Percentiles rank a stretch among this genome's conserved stretches.
Conservation (phyloP, 2,797 vertebrate species). For the Ctenopoma multispine region DNA sequence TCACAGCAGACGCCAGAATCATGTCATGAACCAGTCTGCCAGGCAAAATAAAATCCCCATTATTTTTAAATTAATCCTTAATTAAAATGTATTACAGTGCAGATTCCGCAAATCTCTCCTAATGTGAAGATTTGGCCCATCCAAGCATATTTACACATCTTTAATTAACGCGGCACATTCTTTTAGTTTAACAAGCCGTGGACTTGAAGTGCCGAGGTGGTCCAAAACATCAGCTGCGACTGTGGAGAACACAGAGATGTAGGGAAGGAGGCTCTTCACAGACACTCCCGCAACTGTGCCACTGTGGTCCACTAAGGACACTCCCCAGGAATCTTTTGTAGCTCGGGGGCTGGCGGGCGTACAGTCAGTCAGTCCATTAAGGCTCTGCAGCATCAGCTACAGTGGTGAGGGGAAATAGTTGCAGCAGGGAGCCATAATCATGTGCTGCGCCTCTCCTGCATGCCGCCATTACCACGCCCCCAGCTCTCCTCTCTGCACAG, state of each 20-base stretch:
- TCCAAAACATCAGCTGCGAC: slow-evolving; percentile 11
- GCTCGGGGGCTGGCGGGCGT: slow-evolving; percentile 17
- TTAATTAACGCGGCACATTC: slow-evolving; percentile 97
- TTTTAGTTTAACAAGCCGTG: slow-evolving; percentile 94
- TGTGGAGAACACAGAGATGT: not conserved
- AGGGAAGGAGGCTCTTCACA: slow-evolving; percentile 16
- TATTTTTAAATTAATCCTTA: slow-evolving; percentile 99
- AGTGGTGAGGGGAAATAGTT: slow-evolving; percentile 50
- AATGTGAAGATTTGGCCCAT: slow-evolving; percentile 95
- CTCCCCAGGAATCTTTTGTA: slow-evolving; percentile 30
- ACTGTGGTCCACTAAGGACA: slow-evolving; percentile 22
- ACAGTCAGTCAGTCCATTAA: slow-evolving; percentile 61
- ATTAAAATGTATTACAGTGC: slow-evolving; percentile 99
- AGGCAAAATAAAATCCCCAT: slow-evolving; percentile 98
- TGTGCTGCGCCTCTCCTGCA: slow-evolving; percentile 66
- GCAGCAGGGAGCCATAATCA: slow-evolving; percentile 69
- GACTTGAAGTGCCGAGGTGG: slow-evolving; percentile 79
- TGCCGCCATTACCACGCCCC: slow-evolving; percentile 62
- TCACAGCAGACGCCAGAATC: slow-evolving; percentile 84
- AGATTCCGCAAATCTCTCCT: slow-evolving; percentile 97
- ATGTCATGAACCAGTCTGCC: slow-evolving; percentile 91
- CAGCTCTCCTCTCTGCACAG: slow-evolving; percentile 68
- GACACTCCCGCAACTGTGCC: slow-evolving; percentile 11
- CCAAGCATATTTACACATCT: slow-evolving; percentile 98
- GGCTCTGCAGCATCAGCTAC: slow-evolving; percentile 60